Evolutionary conservation across 2,888 invertebrate genomes (phyloP).

Genomic region (Cheilosia grossa): DNA sequence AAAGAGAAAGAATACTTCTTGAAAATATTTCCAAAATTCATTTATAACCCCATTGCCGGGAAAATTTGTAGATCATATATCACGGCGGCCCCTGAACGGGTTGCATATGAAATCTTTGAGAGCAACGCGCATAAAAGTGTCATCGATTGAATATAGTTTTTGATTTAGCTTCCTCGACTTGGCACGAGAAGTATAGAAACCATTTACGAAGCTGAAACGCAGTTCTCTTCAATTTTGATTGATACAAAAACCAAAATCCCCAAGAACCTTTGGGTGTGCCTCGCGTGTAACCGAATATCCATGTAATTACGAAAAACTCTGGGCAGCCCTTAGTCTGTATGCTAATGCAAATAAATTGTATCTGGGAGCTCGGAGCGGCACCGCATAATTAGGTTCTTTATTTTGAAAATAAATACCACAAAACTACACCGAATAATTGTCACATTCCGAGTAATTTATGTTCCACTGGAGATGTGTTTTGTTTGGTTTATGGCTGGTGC

Average conservation of each 20-base stretch:
- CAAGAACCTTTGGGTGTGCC: slow-evolving; percentile 5
- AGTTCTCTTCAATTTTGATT: background rate
- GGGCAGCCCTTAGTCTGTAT: background rate
- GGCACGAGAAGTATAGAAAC: background rate
- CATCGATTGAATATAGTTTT: slow-evolving; percentile 56
- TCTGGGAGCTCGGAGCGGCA: slow-evolving; percentile 9
- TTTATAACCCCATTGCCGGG: slow-evolving; percentile 29
- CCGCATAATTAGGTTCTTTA: slow-evolving; percentile 70
- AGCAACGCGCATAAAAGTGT: slow-evolving; percentile 52
- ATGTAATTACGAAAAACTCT: background rate
- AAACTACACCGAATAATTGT: slow-evolving; percentile 66
- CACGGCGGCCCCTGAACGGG: slow-evolving; percentile 28
- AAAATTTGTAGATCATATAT: slow-evolving; percentile 52
- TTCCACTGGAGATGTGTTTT: slow-evolving; percentile 52
- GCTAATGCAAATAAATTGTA: slow-evolving; percentile 68
- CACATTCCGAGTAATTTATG: slow-evolving; percentile 72
- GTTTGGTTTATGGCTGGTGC: slow-evolving; percentile 58
- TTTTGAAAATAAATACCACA: slow-evolving; percentile 71
- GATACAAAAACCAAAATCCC: background rate
- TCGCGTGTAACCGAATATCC: slow-evolving; percentile 50
- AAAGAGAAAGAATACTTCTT: slow-evolving; percentile 9
- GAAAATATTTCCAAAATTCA: slow-evolving; percentile 34
- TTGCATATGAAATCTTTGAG: slow-evolving; percentile 35
- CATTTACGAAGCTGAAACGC: background rate
- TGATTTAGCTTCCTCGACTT: slow-evolving; percentile 51